These are phyloP conservation scores for Strigamia crassipes DNA, from an alignment of 2,888 invertebrate genomes.

Conservation along the genomic window DNA sequence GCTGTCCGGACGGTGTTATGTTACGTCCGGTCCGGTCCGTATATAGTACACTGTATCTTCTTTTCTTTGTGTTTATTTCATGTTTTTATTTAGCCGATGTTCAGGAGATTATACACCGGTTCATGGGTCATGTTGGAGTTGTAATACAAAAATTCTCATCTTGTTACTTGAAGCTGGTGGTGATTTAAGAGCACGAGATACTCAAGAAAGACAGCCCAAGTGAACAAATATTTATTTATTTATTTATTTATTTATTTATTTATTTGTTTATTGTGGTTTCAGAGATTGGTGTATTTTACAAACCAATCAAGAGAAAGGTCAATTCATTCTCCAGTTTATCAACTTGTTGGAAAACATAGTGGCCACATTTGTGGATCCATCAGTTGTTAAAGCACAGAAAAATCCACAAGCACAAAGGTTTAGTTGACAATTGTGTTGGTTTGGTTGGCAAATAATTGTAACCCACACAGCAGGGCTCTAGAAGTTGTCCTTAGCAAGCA, in stretches of 20 bases:
- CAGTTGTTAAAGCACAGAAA: neutral
- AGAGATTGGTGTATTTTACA: neutral
- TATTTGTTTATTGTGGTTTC: too few relatives aligned
- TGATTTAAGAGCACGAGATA: conserved; percentile 60
- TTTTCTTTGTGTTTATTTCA: neutral
- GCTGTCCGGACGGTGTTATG: too few relatives aligned
- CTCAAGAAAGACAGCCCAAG: conserved; percentile 56
- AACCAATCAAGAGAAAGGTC: neutral
- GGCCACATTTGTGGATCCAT: neutral
- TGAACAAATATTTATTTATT: conserved; percentile 37
- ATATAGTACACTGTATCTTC: too few relatives aligned
- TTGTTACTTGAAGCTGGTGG: conserved; percentile 59
- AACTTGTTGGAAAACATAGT: neutral
- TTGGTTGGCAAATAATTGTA: too few relatives aligned
- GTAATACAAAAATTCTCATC: conserved; percentile 56
- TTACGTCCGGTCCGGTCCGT: too few relatives aligned
- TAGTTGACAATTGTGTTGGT: neutral
- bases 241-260: too few relatives aligned
- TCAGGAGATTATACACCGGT: conserved; percentile 59
- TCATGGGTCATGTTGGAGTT: conserved; percentile 59
- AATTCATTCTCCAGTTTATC: neutral
- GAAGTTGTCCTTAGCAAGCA: too few relatives aligned
- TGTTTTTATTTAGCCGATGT: conserved; percentile 53
- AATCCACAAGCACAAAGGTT: neutral
- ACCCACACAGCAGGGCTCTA: too few relatives aligned